These are phyloP conservation scores for Drosophila funebris DNA, from an alignment of 1,140 invertebrate genomes.

Conservation along the genomic window DNA sequence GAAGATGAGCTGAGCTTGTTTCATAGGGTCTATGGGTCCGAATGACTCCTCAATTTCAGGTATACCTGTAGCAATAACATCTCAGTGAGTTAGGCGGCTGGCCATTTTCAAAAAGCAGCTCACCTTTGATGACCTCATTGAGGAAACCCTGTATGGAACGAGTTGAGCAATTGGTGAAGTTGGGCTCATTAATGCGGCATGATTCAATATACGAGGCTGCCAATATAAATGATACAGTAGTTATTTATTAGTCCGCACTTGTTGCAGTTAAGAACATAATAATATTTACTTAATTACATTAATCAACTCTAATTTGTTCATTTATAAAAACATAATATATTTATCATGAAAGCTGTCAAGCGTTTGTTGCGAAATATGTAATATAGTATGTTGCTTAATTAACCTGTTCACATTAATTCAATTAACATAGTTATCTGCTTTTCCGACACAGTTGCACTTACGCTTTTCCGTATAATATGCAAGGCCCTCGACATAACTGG, in stretches of 20 bases:
- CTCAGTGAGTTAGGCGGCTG: neutral
- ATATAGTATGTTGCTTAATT: slow-evolving; percentile 10
- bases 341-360: slow-evolving; percentile 12
- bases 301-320: slow-evolving; percentile 16
- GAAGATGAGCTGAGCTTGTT: slow-evolving; percentile 55
- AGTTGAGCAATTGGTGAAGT: slow-evolving; percentile 87
- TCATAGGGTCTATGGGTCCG: slow-evolving; percentile 72
- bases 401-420: slow-evolving; percentile 34
- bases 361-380: neutral
- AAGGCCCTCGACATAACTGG: slow-evolving; percentile 84
- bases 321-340: slow-evolving; percentile 8
- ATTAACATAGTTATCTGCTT: slow-evolving; percentile 2
- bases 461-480: slow-evolving; percentile 66
- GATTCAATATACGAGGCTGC: slow-evolving; percentile 87
- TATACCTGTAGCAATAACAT: slow-evolving; percentile 40
- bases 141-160: slow-evolving; percentile 86
- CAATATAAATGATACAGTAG: slow-evolving; percentile 58
- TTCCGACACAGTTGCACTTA: slow-evolving; percentile 45
- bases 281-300: slow-evolving; percentile 6
- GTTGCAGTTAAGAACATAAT: neutral
- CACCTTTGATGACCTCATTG: slow-evolving; percentile 85
- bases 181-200: slow-evolving; percentile 86
- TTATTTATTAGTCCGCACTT: neutral
- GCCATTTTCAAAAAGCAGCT: slow-evolving; percentile 7
- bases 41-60: slow-evolving; percentile 72